These are phyloP conservation scores for Gopherus evgoodei DNA, from an alignment of 2,113 vertebrate species.

Conservation along the genomic window DNA sequence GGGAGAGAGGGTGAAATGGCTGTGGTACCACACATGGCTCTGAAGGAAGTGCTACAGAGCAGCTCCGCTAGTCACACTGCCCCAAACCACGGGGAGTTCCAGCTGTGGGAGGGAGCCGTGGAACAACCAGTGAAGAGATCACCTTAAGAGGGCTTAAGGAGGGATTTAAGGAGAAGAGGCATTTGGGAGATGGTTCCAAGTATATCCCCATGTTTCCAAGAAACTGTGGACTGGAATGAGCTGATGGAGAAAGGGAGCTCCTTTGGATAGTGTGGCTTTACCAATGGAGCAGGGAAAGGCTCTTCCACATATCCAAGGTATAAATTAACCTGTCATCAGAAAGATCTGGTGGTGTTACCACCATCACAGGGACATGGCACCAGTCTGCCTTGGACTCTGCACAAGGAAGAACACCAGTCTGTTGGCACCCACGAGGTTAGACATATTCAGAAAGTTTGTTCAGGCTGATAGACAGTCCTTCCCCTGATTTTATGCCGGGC, in stretches of 20 bases:
- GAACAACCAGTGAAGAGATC: not conserved
- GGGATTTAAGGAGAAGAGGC: slow-evolving; percentile 17
- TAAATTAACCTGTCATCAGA: rapidly evolving
- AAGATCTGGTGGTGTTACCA: not conserved
- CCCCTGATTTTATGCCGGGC: not conserved
- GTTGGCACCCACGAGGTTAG: not conserved
- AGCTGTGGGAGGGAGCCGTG: slow-evolving; percentile 54
- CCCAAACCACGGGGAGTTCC: not conserved
- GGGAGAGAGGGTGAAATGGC: too few relatives aligned
- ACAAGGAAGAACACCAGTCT: not conserved
- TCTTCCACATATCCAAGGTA: not conserved
- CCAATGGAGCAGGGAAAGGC: not conserved
- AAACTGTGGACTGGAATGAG: not conserved
- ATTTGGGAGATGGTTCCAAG: not conserved
- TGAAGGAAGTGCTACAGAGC: not conserved
- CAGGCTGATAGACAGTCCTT: not conserved
- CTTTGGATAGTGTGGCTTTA: not conserved
- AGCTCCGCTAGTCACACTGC: not conserved
- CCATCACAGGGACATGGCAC: not conserved
- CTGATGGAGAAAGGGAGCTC: not conserved
- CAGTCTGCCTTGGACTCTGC: not conserved
- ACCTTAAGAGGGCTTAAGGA: not conserved
- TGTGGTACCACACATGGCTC: not conserved
- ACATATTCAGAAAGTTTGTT: not conserved
- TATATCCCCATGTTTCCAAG: not conserved